Evolutionary conservation across 2,113 vertebrate genomes (phyloP).

Genomic region (Oncorhynchus keta): DNA sequence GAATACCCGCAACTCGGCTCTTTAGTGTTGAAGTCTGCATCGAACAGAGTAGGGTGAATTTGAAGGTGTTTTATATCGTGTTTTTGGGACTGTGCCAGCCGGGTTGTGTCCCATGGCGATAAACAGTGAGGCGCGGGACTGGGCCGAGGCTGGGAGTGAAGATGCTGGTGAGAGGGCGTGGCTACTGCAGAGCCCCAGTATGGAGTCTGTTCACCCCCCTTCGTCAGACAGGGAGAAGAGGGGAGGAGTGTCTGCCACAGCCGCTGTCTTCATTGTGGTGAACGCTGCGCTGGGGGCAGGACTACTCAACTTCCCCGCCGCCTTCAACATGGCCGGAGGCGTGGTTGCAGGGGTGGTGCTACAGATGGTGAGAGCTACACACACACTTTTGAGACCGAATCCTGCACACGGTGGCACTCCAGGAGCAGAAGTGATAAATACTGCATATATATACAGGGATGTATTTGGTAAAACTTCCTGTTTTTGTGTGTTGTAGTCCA

Average conservation of each 20-base stretch:
- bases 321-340: slow-evolving; percentile 90
- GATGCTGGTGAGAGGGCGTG: slow-evolving; percentile 86
- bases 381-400: neutral
- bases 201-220: slow-evolving; percentile 68
- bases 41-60: neutral
- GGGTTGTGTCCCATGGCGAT: slow-evolving; percentile 77
- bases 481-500: slow-evolving; percentile 73
- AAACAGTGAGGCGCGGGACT: slow-evolving; percentile 82
- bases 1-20: neutral
- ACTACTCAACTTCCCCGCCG: slow-evolving; percentile 94
- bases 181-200: slow-evolving; percentile 89
- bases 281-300: slow-evolving; percentile 94
- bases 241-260: slow-evolving; percentile 67
- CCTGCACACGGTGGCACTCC: neutral
- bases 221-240: slow-evolving; percentile 41
- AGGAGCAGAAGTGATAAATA: too few relatives aligned
- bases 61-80: neutral
- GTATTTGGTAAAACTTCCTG: slow-evolving; percentile 3
- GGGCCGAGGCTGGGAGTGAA: slow-evolving; percentile 67
- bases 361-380: slow-evolving; percentile 83
- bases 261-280: slow-evolving; percentile 92
- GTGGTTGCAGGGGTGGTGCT: slow-evolving; percentile 82
- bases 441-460: too few relatives aligned
- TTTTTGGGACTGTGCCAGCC: neutral
- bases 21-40: neutral